A percentile compares a stretch with the other conserved stretches of the same genome.
These are phyloP conservation scores for Nesoenas mayeri DNA, from an alignment of 2,113 vertebrate species.

Conservation along the genomic window DNA sequence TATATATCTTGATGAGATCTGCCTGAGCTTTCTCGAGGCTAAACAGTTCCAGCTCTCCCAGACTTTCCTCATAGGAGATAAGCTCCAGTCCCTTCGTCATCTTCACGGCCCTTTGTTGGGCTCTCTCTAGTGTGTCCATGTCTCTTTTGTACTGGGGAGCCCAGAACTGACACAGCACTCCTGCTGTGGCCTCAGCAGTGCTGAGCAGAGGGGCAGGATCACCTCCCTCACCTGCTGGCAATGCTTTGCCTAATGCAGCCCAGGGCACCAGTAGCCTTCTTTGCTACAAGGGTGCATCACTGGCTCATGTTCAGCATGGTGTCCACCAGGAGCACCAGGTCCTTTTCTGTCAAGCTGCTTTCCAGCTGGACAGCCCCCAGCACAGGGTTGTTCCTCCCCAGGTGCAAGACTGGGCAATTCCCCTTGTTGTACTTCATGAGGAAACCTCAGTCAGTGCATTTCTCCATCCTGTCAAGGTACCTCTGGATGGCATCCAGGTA, in stretches of 20 bases:
- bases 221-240: accelerated
- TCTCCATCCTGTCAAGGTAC: background rate
- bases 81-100: background rate
- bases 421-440: background rate
- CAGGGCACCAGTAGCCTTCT: background rate
- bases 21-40: background rate
- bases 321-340: background rate
- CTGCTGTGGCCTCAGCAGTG: background rate
- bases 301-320: background rate
- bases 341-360: background rate
- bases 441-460: background rate
- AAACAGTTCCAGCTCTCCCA: background rate
- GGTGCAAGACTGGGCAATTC: background rate
- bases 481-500: background rate
- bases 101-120: accelerated
- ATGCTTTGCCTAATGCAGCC: background rate
- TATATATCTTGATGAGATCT: background rate
- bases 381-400: background rate
- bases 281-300: accelerated
- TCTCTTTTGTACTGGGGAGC: background rate
- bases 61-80: background rate
- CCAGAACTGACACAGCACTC: background rate
- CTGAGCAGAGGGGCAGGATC: background rate
- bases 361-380: background rate
- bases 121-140: background rate